phyloP scores from a whole-genome alignment of 1,140 invertebrate genomes.

The Globodera ellingtonae region DNA sequence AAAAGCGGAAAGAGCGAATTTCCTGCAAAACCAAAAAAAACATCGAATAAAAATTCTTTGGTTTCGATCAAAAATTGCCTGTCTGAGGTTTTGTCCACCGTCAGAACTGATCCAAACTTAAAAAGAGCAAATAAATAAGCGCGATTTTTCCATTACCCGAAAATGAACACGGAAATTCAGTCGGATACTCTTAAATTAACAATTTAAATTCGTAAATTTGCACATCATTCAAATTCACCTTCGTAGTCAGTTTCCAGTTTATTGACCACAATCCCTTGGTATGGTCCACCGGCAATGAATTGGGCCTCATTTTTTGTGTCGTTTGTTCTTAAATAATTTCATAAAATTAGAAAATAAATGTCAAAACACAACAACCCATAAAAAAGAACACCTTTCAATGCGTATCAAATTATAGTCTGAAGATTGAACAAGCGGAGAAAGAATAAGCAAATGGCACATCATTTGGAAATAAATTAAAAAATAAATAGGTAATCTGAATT shows the following conservation, averaged over 20 bases:
- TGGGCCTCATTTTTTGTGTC: constrained; percentile 28
- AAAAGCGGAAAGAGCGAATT: constrained; percentile 42
- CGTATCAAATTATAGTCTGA: constrained; percentile 30
- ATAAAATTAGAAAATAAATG: neutral
- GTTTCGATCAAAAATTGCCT: constrained; percentile 1
- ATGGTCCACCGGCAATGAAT: constrained; percentile 34
- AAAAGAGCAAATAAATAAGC: constrained; percentile 29
- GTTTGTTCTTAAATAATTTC: constrained; percentile 29
- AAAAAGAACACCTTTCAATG: constrained; percentile 19
- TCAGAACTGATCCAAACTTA: constrained; percentile 38
- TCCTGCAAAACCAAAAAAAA: constrained; percentile 22
- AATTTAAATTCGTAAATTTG: constrained; percentile 10
- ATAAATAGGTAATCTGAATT: neutral
- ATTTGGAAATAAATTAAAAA: neutral
- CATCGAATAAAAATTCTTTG: constrained; percentile 4
- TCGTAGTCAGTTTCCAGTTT: constrained; percentile 33
- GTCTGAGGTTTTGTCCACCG: constrained; percentile 31
- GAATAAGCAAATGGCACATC: constrained; percentile 13
- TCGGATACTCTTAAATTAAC: constrained; percentile 1
- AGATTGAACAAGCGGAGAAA: constrained; percentile 29
- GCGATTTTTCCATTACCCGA: constrained; percentile 25
- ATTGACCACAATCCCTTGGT: constrained; percentile 44
- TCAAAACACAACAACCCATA: neutral
- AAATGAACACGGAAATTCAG: constrained; percentile 30
- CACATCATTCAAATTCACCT: constrained; percentile 15